These are phyloP conservation scores for Choreutis nemorana DNA, from an alignment of 2,888 invertebrate genomes.

Conservation along the genomic window DNA sequence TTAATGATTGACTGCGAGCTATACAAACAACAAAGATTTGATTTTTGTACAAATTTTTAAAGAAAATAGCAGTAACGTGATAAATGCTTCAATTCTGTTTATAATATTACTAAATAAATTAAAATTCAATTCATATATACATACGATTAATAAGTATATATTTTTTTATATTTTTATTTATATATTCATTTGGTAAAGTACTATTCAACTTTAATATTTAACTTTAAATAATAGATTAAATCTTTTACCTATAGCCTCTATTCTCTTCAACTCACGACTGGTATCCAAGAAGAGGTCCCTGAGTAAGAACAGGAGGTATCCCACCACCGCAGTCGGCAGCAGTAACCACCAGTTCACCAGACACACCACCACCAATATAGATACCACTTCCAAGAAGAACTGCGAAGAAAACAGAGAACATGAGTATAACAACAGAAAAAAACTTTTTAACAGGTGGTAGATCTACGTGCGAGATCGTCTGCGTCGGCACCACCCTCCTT, in stretches of 20 bases:
- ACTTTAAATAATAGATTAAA: not conserved
- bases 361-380: constrained; percentile 75
- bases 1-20: constrained; percentile 88
- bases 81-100: no score
- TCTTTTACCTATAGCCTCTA: constrained; percentile 73
- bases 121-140: no score
- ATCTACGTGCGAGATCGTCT: no score
- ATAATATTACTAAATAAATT: no score
- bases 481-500: no score
- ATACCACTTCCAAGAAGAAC: constrained; percentile 69
- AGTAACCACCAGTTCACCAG: constrained; percentile 76
- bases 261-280: constrained; percentile 76
- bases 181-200: no score
- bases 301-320: constrained; percentile 70
- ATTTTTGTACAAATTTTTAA: no score
- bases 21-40: constrained; percentile 49
- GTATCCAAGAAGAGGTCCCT: constrained; percentile 76
- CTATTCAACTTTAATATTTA: constrained; percentile 30
- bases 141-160: no score
- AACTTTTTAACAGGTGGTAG: no score
- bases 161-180: no score
- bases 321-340: constrained; percentile 70
- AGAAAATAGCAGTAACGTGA: no score
- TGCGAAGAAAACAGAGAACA: constrained; percentile 16
- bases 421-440: constrained; percentile 1